Base-by-base conservation (phyloP, 2,797 vertebrate species). In the Cryptoblepharus egeriae region DNA sequence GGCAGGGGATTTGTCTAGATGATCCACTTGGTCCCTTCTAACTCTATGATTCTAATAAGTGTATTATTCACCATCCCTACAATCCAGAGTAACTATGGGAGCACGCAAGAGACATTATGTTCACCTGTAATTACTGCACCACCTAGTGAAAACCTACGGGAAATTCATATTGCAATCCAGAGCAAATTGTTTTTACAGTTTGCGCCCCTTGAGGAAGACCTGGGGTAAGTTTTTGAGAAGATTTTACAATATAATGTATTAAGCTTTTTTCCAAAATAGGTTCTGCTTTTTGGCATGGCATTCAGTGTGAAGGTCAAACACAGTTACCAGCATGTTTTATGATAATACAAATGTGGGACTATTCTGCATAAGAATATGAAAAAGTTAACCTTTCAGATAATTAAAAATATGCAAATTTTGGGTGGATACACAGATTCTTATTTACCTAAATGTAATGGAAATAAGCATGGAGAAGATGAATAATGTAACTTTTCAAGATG, bases 391-490 rank as follows among this genome's bases (percentile, higher is more conserved):
- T 77, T 82, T 83, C 49, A 35, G 55, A 78, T 78, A 75, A 83
- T 78, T 83, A 83, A 83, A 77, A 77, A 52, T 71, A 26, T 77
- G 49, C 78, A 80, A 60, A 18, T 85, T n/a, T 82, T 65, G n/a
- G 73, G 67, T 76, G 57, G 77, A 49, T 1, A 1, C 10, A 4
- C 83, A 52, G 75, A 88, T 32, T 77, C 55, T 82, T 75, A 78
- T 80, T 76, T 84, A 30, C 88, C 69, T 85, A 37, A 61, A 77
- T 63, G 55, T 70, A 80, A 84, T 90, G 78, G 81, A 80, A 85
- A 79, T 68, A 26, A 86, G 83, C 28, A 78, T 89, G 82, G 89
- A 52, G 84, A 55, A 71, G 42, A 22, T 88, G 83, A 72, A 81
- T 89, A 81, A 64, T 65, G 72, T 75, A 84, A 73, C 71, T 73